Evolutionary conservation across 2,113 vertebrate species (phyloP).

Genomic region (Enhydra lutris): DNA sequence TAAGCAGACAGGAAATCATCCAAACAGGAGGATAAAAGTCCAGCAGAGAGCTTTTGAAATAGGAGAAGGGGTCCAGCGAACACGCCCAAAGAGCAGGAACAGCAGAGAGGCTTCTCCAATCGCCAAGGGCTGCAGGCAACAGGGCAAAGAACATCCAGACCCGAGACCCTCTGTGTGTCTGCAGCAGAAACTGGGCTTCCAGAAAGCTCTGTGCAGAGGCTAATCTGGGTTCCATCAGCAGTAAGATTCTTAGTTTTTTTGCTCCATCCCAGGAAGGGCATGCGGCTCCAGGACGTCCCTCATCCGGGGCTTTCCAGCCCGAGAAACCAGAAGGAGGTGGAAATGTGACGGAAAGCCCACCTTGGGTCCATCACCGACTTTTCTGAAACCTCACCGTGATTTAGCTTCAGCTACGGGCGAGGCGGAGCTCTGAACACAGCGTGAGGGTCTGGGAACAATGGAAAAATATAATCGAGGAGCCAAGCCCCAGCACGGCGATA

Average conservation of each 20-base stretch:
- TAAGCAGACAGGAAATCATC: slow-evolving; percentile 8
- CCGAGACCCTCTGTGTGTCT: rapidly evolving
- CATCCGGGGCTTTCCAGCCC: rapidly evolving
- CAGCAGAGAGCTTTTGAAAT: background rate
- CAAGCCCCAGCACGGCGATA: slow-evolving; percentile 6
- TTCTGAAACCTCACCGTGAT: too few species aligned
- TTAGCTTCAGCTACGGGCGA: rapidly evolving
- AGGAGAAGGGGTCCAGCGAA: background rate
- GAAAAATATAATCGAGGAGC: background rate
- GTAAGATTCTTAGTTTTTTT: rapidly evolving
- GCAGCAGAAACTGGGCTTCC: rapidly evolving
- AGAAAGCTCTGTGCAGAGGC: background rate
- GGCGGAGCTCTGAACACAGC: background rate
- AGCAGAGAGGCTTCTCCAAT: background rate
- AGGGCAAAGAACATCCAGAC: rapidly evolving
- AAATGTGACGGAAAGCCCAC: rapidly evolving
- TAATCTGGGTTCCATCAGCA: background rate
- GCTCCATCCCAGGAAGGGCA: background rate
- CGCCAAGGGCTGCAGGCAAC: background rate
- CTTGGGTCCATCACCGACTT: background rate
- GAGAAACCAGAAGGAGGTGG: background rate
- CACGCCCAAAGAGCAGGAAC: background rate
- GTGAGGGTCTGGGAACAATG: background rate
- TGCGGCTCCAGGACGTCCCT: rapidly evolving
- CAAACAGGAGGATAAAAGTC: background rate